Base-by-base conservation (phyloP, 2,113 vertebrate species). In the Istiophorus platypterus region DNA sequence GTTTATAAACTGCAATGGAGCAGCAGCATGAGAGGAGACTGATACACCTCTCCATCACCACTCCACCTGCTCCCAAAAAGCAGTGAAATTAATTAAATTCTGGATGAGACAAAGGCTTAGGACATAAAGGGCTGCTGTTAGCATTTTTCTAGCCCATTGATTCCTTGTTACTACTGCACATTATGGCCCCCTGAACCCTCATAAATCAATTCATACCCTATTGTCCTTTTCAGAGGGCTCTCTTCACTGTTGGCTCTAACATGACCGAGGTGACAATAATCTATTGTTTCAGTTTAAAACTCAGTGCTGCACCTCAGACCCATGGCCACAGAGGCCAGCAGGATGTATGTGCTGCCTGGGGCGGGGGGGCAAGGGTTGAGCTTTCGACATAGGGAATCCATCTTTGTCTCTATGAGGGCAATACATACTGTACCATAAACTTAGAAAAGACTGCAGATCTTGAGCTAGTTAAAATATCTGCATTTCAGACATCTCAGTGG, bases 91-190 rank as follows among this genome's bases (percentile, higher is more conserved):
- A 95, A 96, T 96, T 94, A 95, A 94, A 96, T 91, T 91, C 87
- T 87, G 82, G 86, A 81, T 90, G 92, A 94, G 92, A 95, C 94
- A 94, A 93, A 95, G 90, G 93, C 91, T 89, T 85, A 81, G 91
- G 91, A 94, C 93, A 94, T 95, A 95, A 95, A 95, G 89, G 93
- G 94, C 94, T 95, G 94, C 95, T 95, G 95, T 95, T 96, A 95
- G 95, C 95, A 95, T 96, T 96, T 95, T 95, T 95, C 95, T 95
- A 95, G 92, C 89, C 94, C 95, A 96, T 95, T 96, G 95, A 95
- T 94, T 96, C 94, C 94, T 94, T 95, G 95, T 95, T 95, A 95
- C 95, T 91, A 88, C 93, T 91, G 93, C 93, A 94, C 94, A 95
- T 96, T 95, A 95, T 94, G 85, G 94, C 92, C 92, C 93, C 91